Evolutionary conservation across 2,888 invertebrate species (phyloP).

Genomic region (Phania funesta): DNA sequence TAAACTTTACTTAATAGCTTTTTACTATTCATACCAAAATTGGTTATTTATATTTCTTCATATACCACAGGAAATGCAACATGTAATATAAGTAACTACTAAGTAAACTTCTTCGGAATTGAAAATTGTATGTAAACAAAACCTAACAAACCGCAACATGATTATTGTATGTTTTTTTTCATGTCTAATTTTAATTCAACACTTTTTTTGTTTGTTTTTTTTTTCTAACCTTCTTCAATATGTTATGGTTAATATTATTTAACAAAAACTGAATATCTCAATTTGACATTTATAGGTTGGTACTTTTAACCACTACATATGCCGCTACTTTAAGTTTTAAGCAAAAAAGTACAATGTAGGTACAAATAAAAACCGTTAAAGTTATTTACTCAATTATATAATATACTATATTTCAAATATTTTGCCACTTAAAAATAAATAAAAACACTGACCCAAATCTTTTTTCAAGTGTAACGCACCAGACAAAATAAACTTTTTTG

Average conservation of each 20-base stretch:
- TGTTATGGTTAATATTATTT: slow-evolving; percentile 29
- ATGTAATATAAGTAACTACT: slow-evolving; percentile 46
- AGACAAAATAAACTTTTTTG: slow-evolving; percentile 48
- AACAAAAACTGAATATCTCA: slow-evolving; percentile 39
- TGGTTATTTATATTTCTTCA: slow-evolving; percentile 5
- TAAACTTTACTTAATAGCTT: slow-evolving; percentile 35
- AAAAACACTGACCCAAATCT: slow-evolving; percentile 71
- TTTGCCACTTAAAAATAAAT: slow-evolving; percentile 14
- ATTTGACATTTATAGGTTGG: slow-evolving; percentile 47
- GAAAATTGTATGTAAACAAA: slow-evolving; percentile 24
- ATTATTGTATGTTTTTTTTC: slow-evolving; percentile 43
- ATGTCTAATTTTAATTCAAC: neutral
- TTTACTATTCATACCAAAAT: neutral
- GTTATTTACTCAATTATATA: slow-evolving; percentile 48
- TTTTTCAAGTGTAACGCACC: slow-evolving; percentile 71
- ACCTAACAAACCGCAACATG: slow-evolving; percentile 64
- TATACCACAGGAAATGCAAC: slow-evolving; percentile 48
- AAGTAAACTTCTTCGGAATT: slow-evolving; percentile 8
- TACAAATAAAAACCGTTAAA: neutral
- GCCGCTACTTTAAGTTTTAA: neutral
- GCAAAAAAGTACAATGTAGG: neutral
- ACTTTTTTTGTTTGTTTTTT: slow-evolving; percentile 14
- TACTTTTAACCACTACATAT: neutral
- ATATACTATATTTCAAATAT: slow-evolving; percentile 30
- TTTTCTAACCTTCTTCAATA: neutral